Base-by-base conservation (phyloP, 2,113 vertebrate species). In the human (Homo sapiens) region DNA sequence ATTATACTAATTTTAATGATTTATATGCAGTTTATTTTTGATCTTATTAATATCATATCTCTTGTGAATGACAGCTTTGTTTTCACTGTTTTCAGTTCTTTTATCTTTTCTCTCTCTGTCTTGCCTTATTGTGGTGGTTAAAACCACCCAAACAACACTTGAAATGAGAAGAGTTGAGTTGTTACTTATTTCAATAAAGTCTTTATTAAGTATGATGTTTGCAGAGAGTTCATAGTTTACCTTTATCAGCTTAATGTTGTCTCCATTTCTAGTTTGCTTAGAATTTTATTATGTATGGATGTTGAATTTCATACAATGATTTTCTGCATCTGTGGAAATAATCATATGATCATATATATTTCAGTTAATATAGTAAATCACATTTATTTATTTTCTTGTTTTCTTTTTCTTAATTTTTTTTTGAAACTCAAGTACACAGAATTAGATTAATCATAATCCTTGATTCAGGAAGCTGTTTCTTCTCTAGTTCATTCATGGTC, bases 361-460 rank as follows among this genome's bases (percentile, higher is more conserved):
- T 73, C 22, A 45, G 17, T 75, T 82, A 93, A 14, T 22, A 3
- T 83, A 57, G 30, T 57, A 4, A 48, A 27, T 84, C 78, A 79
- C 16, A 52, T 30, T 55, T 61, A 27, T 43, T 72, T n/a, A 48
- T 88, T 75, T 91, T 72, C 38, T 50, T 84, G 45, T 89, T 88
- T 91, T 72, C 35, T 40, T 84, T 27, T 73, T 6, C 43, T 32
- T 52, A n/a, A 79, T 40, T 43, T 83, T 61, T 38, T 64, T 64
- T 61, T 40, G 25, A 84, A 61, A 17, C 35, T 90, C 35, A 79
- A 72, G 3, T 72, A 72, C 35, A 83, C 27, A 89, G 35, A 85
- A 84, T 93, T 84, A 78, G 48, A 89, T 76, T 89, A 66, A 93
- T 83, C 20, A 50, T 78, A 83, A 89, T 84, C 40, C 59, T 93